phyloP scores from a whole-genome alignment of 2,888 invertebrate genomes.

The Synergus japonicus region DNA sequence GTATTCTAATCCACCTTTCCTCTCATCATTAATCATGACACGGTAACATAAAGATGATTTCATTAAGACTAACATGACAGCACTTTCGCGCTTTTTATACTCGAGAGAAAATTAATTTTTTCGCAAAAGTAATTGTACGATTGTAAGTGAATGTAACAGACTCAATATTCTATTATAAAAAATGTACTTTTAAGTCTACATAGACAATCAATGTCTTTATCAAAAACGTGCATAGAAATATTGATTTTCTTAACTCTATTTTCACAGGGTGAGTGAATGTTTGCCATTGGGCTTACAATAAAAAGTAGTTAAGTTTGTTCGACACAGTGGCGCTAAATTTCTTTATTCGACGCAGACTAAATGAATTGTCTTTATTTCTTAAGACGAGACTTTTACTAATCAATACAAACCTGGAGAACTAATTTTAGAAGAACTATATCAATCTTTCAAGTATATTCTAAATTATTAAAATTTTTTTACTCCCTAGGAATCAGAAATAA shows the following conservation, averaged over 20 bases:
- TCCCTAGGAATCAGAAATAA: too few species aligned
- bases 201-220: background rate
- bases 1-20: background rate
- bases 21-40: background rate
- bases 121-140: too few species aligned
- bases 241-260: background rate
- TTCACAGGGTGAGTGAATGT: background rate
- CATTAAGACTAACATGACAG: background rate
- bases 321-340: background rate
- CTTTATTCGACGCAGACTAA: background rate
- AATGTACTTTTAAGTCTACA: too few species aligned
- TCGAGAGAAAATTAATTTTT: background rate
- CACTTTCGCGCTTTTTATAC: background rate
- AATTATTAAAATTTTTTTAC: too few species aligned
- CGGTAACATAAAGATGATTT: background rate
- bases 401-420: background rate
- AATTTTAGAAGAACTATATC: background rate
- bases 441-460: background rate
- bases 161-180: background rate
- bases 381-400: background rate
- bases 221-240: background rate
- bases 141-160: too few species aligned
- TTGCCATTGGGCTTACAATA: background rate
- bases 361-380: background rate
- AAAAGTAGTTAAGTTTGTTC: background rate